These are phyloP conservation scores for Nomada lathburiana DNA, from an alignment of 2,888 invertebrate genomes.

Conservation along the genomic window DNA sequence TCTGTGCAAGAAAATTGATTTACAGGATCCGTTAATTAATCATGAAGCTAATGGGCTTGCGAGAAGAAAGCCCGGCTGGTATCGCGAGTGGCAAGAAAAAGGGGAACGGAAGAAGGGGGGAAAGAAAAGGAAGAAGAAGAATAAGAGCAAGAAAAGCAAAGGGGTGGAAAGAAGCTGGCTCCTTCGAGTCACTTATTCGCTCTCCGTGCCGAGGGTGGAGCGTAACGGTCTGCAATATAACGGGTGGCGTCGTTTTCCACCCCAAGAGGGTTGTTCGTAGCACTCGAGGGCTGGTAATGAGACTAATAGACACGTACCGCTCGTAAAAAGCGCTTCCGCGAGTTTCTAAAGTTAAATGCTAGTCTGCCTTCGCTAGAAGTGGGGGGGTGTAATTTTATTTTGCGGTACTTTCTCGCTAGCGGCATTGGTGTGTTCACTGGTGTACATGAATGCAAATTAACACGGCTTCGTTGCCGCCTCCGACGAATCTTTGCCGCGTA, in stretches of 20 bases:
- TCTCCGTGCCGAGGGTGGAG: constrained; percentile 64
- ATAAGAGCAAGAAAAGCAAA: constrained; percentile 21
- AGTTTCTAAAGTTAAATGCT: constrained; percentile 75
- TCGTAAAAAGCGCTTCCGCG: constrained; percentile 79
- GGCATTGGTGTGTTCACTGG: neutral
- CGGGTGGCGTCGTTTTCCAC: constrained; percentile 74
- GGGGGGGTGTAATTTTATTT: constrained; percentile 60
- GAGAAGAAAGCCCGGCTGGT: constrained; percentile 66
- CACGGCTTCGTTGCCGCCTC: constrained; percentile 3
- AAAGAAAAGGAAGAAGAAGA: constrained; percentile 22
- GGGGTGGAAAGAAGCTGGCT: constrained; percentile 55
- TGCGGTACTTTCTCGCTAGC: constrained; percentile 33
- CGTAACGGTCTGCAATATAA: constrained; percentile 72
- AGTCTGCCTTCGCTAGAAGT: neutral
- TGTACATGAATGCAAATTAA: constrained; percentile 51
- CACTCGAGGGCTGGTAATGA: constrained; percentile 74
- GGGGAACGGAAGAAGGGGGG: constrained; percentile 23
- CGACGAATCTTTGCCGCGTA: constrained; percentile 41
- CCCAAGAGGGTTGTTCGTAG: constrained; percentile 58
- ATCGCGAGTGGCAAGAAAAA: constrained; percentile 33
- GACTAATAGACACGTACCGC: constrained; percentile 82
- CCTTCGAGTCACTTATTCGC: constrained; percentile 64
- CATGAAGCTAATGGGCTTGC: constrained; percentile 70
- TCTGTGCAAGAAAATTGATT: constrained; percentile 63
- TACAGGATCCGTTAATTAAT: constrained; percentile 75